These are phyloP conservation scores for Cataglyphis cursor DNA, from an alignment of 2,888 invertebrate species.

Conservation along the genomic window DNA sequence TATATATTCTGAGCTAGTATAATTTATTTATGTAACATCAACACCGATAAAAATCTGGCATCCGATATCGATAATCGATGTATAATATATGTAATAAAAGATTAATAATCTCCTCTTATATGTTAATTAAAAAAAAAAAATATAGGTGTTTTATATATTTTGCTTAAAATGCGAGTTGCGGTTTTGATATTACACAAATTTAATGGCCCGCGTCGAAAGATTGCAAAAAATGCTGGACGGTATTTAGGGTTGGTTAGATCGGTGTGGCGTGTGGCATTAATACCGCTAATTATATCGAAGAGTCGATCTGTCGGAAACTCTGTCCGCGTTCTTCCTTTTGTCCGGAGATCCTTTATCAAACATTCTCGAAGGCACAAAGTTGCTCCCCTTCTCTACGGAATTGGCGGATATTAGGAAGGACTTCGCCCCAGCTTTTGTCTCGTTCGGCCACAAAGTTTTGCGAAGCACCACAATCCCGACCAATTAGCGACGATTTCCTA, in stretches of 20 bases:
- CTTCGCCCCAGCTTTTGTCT: constrained; percentile 73
- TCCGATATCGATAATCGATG: constrained; percentile 24
- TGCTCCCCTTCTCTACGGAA: constrained; percentile 44
- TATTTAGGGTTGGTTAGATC: constrained; percentile 18
- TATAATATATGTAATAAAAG: neutral
- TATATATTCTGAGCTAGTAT: neutral
- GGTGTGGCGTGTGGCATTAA: constrained; percentile 15
- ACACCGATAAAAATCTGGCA: constrained; percentile 6
- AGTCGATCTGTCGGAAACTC: constrained; percentile 21
- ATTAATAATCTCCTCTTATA: constrained; percentile 19
- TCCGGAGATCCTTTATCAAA: constrained; percentile 49
- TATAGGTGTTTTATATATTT: neutral
- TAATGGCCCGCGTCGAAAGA: constrained; percentile 12
- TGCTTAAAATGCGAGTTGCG: constrained; percentile 6
- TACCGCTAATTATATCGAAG: constrained; percentile 49
- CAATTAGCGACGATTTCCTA: constrained; percentile 77
- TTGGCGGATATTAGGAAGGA: constrained; percentile 72
- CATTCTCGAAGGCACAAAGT: constrained; percentile 54
- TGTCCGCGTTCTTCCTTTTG: constrained; percentile 62
- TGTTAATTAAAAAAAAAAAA: constrained; percentile 38
- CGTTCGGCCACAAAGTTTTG: constrained; percentile 69
- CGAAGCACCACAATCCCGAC: constrained; percentile 73
- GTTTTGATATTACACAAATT: constrained; percentile 38
- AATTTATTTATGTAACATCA: neutral
- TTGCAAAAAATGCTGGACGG: constrained; percentile 30